Conservation (phyloP, 2,888 invertebrate genomes). For the Dryadula phaetusa region DNA sequence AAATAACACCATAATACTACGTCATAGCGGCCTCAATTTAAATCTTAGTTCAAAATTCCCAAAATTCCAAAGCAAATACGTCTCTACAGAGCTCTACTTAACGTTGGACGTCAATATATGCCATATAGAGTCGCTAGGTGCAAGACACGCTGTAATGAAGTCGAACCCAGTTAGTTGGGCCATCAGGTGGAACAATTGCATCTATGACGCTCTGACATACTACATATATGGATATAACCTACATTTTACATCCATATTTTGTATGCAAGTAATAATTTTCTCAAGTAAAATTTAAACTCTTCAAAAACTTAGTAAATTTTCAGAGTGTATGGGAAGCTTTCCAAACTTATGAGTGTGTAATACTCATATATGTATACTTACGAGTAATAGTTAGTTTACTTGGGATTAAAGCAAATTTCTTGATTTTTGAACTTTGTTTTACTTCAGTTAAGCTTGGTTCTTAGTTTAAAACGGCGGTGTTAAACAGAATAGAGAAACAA, state of each 20-base stretch:
- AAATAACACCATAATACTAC: neutral
- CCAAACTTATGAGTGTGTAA: conserved; percentile 27
- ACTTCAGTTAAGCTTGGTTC: neutral
- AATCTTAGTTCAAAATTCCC: conserved; percentile 6
- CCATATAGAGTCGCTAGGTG: conserved; percentile 39
- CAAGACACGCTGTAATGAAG: conserved; percentile 65
- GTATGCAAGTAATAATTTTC: conserved; percentile 40
- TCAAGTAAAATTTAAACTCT: conserved; percentile 35
- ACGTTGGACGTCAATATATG: conserved; percentile 28
- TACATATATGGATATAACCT: conserved; percentile 23
- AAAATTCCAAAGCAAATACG: neutral
- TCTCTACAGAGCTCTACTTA: conserved; percentile 20
- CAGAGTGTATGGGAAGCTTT: conserved; percentile 33
- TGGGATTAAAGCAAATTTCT: conserved; percentile 29
- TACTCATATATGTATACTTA: conserved; percentile 27
- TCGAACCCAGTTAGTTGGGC: conserved; percentile 80
- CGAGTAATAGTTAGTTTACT: conserved; percentile 26
- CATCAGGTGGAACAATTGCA: conserved; percentile 83
- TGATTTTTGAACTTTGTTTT: conserved; percentile 7
- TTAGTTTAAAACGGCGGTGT: neutral
- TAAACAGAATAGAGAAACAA: neutral
- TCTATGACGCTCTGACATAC: conserved; percentile 56
- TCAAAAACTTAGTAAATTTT: conserved; percentile 40
- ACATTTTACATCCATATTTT: conserved; percentile 38
- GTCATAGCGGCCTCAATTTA: neutral